Conservation (phyloP, 2,113 vertebrate species). For the Paedocypris sp. region DNA sequence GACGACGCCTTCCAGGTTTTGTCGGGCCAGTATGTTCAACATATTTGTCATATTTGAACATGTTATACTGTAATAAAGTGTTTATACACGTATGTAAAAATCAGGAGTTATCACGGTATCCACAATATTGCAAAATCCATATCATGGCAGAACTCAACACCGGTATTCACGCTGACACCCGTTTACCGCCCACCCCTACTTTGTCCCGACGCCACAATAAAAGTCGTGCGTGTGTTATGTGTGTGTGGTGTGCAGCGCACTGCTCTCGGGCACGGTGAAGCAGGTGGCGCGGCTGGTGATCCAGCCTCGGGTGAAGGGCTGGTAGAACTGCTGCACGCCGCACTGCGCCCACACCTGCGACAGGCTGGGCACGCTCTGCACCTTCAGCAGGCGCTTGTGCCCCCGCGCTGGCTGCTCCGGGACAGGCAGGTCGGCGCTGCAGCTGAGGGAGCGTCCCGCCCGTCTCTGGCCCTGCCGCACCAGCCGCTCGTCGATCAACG, state of each 20-base stretch:
- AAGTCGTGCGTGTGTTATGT: not conserved
- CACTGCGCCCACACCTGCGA: conserved; percentile 74
- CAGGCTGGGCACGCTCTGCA: conserved; percentile 83
- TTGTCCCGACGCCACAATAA: too few relatives aligned
- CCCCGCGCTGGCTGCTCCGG: conserved; percentile 66
- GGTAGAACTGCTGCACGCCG: conserved; percentile 71
- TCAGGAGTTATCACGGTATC: too few relatives aligned
- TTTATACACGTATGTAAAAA: too few relatives aligned
- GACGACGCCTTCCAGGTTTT: too few relatives aligned
- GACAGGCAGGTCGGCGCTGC: conserved; percentile 77
- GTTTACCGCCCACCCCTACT: too few relatives aligned
- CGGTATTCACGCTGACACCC: too few relatives aligned
- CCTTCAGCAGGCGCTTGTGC: conserved; percentile 81
- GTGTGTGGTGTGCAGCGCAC: conserved; percentile 14
- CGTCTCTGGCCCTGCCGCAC: conserved; percentile 59
- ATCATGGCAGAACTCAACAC: too few relatives aligned
- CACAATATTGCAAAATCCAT: too few relatives aligned
- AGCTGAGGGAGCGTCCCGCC: conserved; percentile 76
- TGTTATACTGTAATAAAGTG: too few relatives aligned
- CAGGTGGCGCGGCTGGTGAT: conserved; percentile 45
- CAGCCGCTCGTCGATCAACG: conserved; percentile 65
- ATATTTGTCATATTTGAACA: too few relatives aligned
- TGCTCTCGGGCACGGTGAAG: conserved; percentile 20
- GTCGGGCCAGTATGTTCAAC: too few relatives aligned
- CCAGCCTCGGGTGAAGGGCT: conserved; percentile 62